Conservation (phyloP, 2,888 invertebrate genomes). For the Crocallis elinguaria region DNA sequence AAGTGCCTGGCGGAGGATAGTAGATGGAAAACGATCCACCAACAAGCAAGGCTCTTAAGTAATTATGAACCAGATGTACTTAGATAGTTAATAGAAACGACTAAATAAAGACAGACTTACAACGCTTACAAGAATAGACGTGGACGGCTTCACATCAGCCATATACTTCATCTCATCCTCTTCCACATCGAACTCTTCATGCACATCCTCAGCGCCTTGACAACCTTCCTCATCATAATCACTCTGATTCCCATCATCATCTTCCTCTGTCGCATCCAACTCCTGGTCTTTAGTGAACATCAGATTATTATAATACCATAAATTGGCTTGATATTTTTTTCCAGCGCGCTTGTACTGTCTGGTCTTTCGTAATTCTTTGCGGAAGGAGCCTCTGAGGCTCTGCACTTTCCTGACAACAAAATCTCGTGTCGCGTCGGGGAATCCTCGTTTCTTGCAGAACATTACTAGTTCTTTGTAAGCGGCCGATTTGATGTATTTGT, state of each 20-base stretch:
- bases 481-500: conserved; percentile 4
- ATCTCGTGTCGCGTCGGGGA: conserved; percentile 20
- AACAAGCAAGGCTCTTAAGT: too few species aligned
- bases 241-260: neutral
- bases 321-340: neutral
- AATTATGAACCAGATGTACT: too few species aligned
- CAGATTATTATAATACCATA: conserved; percentile 23
- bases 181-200: neutral
- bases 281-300: conserved; percentile 9
- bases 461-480: conserved; percentile 13
- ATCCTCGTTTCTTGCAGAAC: conserved; percentile 21
- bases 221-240: neutral
- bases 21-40: too few species aligned
- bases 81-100: neutral
- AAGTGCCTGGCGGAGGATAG: too few species aligned
- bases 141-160: neutral
- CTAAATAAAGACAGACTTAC: neutral
- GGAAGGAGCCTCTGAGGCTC: conserved; percentile 24
- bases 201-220: neutral
- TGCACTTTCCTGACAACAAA: conserved; percentile 26
- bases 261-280: neutral
- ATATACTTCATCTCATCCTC: conserved; percentile 1
- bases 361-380: conserved; percentile 11
- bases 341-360: neutral
- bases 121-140: neutral